phyloP scores from a whole-genome alignment of 2,888 invertebrate genomes.

The Cephonodes hylas region DNA sequence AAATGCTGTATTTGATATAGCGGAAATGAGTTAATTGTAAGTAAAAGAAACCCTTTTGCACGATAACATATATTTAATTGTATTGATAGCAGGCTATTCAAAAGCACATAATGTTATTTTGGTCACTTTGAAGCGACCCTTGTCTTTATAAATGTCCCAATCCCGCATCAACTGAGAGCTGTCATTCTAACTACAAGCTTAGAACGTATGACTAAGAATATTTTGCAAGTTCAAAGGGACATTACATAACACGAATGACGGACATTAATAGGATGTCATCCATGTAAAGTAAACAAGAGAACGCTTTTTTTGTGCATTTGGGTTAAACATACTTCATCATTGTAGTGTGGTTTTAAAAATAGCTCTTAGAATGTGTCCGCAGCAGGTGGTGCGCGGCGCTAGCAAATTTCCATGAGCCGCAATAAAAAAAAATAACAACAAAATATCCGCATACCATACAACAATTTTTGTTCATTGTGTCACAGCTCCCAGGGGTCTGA shows the following conservation, averaged over 20 bases:
- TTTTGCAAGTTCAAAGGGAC: neutral
- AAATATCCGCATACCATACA: constrained; percentile 62
- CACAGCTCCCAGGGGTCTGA: constrained; percentile 65
- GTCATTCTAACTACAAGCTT: constrained; percentile 20
- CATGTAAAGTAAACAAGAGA: constrained; percentile 46
- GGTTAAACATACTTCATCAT: constrained; percentile 46
- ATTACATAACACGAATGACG: neutral
- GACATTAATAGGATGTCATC: neutral
- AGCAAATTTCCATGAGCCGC: constrained; percentile 69
- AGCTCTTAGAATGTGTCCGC: constrained; percentile 27
- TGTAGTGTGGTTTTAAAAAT: constrained; percentile 32
- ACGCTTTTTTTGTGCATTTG: constrained; percentile 51
- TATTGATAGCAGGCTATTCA: neutral
- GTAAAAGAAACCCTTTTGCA: neutral
- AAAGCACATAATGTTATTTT: constrained; percentile 27
- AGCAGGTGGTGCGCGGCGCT: constrained; percentile 61
- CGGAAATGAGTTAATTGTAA: neutral
- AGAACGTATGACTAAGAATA: neutral
- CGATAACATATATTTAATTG: neutral
- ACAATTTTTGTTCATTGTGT: constrained; percentile 69
- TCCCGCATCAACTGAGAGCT: constrained; percentile 17
- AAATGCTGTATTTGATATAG: neutral
- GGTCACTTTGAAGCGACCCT: constrained; percentile 36
- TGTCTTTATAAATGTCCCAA: constrained; percentile 49
- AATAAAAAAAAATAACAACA: constrained; percentile 64